Percentiles rank a stretch among this genome's conserved stretches.
Conservation (phyloP, 2,888 invertebrate species). For the Nematopogon swammerdamellus region DNA sequence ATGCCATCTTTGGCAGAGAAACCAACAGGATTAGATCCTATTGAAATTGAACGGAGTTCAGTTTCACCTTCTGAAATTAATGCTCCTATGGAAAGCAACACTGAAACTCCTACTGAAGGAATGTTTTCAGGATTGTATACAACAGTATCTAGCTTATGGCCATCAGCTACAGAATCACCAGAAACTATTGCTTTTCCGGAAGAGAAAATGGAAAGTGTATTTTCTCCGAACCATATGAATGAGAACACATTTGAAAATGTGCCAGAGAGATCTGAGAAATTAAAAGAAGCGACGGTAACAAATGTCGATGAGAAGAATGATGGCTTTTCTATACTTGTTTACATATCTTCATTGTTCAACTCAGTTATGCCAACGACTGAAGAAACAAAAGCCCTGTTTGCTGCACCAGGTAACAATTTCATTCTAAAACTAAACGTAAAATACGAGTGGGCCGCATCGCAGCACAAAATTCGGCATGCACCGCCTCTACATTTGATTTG, state of each 20-base stretch:
- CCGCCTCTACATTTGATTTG: no score
- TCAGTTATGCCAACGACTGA: conserved; percentile 31
- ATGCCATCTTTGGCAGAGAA: no score
- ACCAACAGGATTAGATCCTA: no score
- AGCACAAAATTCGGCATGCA: no score
- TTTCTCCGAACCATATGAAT: conserved; percentile 3
- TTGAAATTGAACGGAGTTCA: no score
- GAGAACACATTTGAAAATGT: conserved; percentile 11
- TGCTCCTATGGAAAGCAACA: neutral
- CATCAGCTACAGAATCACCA: conserved; percentile 24
- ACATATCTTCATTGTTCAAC: conserved; percentile 28
- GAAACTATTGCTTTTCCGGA: conserved; percentile 16
- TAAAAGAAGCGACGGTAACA: neutral
- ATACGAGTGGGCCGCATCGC: no score
- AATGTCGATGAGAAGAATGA: conserved; percentile 17
- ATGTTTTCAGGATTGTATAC: conserved; percentile 32
- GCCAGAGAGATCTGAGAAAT: conserved; percentile 5
- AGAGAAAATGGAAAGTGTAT: conserved; percentile 1
- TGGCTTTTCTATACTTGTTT: conserved; percentile 33
- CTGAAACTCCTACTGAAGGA: conserved; percentile 10
- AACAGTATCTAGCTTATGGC: conserved; percentile 33
- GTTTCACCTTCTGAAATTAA: no score
- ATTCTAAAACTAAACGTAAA: no score
- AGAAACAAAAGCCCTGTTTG: conserved; percentile 36
- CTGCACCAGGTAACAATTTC: conserved; percentile 36